phyloP scores from a whole-genome alignment of 2,888 invertebrate genomes.

The Tipula helvola region DNA sequence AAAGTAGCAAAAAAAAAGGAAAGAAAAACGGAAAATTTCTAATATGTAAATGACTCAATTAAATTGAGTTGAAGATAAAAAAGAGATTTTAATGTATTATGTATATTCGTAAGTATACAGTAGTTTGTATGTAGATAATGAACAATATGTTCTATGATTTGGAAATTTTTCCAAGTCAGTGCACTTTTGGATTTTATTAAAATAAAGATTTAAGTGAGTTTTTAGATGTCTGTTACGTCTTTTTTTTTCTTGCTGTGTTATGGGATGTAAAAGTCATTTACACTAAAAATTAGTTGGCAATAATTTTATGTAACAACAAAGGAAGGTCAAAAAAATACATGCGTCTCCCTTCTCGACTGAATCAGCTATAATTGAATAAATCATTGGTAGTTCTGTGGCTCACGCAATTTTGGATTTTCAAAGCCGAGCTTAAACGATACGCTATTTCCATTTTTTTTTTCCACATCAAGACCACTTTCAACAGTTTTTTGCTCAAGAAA shows the following conservation, averaged over 20 bases:
- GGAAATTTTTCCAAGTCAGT: neutral
- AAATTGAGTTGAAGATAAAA: neutral
- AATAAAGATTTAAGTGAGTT: neutral
- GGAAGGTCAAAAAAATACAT: no score
- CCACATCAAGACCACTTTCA: no score
- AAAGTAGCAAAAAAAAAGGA: neutral
- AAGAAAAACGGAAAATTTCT: neutral
- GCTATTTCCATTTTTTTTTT: no score
- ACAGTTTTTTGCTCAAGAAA: no score
- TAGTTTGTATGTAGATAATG: neutral
- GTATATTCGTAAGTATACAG: no score
- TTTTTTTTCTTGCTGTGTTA: no score
- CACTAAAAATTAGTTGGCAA: neutral
- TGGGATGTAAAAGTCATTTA: neutral
- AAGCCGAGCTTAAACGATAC: no score
- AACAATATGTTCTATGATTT: neutral
- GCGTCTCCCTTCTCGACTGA: no score
- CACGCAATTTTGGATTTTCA: no score
- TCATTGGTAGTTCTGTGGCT: no score
- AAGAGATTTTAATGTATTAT: neutral
- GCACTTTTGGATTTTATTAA: neutral
- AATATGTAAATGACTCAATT: constrained; percentile 4
- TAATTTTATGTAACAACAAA: no score
- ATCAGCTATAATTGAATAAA: no score
- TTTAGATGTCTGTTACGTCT: neutral